Evolutionary conservation across 92 coral and sea anemone species (phyloP), one percentile per base, ranked within the genome.

Genomic region (Epizoanthus ramosus): DNA sequence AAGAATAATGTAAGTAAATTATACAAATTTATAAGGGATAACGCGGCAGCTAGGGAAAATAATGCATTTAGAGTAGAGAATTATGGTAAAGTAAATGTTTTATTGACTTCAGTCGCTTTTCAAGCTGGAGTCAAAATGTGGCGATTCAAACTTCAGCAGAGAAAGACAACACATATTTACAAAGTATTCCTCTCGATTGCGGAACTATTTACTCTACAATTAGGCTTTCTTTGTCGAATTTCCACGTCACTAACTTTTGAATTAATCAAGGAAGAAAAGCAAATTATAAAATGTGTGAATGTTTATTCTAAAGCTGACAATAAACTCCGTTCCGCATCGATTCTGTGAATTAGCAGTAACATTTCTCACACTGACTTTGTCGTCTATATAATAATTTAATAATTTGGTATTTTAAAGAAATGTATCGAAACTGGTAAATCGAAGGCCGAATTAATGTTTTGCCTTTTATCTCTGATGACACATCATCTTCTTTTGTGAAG

Each of bases 211-310:
- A 69, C 82, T 60, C 71, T 60, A 77, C 82, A 77, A 77, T 77
- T 77, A 77, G 71, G 70, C 82, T 61, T 77, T 77, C 82, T 77
- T 77, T 77, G 82, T 77, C 82, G 71, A 61, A 77, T 77, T 77
- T 77, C 82, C 82, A 77, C 82, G 82, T 77, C 82, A 77, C 82
- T 77, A 77, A 77, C 82, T 77, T 77, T 77, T 77, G 82, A 77
- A 43, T 60, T 61, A 60, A 77, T 77, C 82, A 77, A 77, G 82
- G 41, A 67, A 77, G 82, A 77, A 77, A 77, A 57, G 53, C 50
- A 77, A 77, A 77, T 77, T 77, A 77, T 63, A 77, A 77, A 77
- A 77, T 22, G 82, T 77, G 82, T 61, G 61, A 77, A 77, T 77
- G 82, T 77, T 77, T 77, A 77, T 77, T 77, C 71, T 77, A 77